Conservation (phyloP, 2,113 vertebrate species). For the Lophura nycthemera region DNA sequence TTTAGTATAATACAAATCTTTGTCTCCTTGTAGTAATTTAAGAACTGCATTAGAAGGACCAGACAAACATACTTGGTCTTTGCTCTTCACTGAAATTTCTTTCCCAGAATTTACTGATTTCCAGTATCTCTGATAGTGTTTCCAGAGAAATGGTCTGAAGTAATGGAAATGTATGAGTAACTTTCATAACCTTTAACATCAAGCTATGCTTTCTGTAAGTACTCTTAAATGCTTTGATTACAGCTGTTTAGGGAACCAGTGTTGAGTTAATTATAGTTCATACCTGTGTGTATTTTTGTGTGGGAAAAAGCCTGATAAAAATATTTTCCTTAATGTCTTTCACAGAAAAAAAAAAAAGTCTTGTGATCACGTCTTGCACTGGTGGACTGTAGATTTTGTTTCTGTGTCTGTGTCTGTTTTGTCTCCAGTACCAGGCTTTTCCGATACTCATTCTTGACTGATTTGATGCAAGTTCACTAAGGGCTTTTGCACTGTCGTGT, state of each 20-base stretch:
- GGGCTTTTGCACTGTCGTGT: conserved; percentile 3
- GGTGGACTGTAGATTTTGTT: neutral
- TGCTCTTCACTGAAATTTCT: neutral
- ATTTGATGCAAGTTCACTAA: conserved; percentile 43
- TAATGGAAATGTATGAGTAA: neutral
- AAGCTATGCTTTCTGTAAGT: neutral
- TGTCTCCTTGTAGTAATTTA: neutral
- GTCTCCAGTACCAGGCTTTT: neutral
- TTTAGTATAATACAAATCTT: neutral
- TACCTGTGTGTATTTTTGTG: neutral
- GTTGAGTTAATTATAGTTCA: neutral
- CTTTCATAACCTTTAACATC: neutral
- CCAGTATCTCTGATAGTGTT: rapidly evolving
- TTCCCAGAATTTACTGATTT: neutral
- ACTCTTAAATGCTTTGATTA: neutral
- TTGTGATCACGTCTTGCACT: neutral
- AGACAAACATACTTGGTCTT: neutral
- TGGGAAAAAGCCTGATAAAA: neutral
- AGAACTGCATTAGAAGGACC: neutral
- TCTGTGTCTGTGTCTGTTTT: neutral
- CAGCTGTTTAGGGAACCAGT: neutral
- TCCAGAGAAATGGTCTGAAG: neutral
- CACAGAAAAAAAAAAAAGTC: neutral
- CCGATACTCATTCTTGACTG: neutral
- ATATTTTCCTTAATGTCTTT: neutral